Percentiles rank a stretch among this genome's conserved stretches.
Conservation (phyloP, 2,888 invertebrate genomes). For the Julus scandinavius region DNA sequence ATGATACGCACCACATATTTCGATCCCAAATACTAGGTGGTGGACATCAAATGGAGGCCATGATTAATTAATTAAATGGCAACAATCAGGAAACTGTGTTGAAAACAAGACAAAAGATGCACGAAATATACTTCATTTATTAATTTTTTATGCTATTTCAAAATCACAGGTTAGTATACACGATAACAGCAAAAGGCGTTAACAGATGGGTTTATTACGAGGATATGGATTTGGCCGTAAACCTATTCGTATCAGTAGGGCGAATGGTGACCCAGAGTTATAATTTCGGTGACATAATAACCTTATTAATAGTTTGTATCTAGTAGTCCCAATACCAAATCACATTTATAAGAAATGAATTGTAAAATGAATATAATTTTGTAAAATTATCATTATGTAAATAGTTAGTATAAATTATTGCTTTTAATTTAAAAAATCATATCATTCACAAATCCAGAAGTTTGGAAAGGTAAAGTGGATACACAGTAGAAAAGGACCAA, state of each 20-base stretch:
- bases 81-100: not conserved
- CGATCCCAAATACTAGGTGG: no score
- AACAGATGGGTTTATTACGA: not conserved
- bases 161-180: not conserved
- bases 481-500: no score
- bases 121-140: not conserved
- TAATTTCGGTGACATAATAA: not conserved
- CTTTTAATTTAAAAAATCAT: no score
- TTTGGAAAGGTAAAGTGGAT: no score
- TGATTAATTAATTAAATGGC: not conserved
- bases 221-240: not conserved
- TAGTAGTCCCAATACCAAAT: no score
- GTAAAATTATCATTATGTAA: no score
- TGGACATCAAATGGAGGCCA: not conserved
- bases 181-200: not conserved
- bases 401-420: no score
- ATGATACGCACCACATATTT: not conserved
- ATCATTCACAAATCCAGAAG: no score
- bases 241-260: not conserved
- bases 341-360: no score
- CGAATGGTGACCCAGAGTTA: not conserved
- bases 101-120: not conserved
- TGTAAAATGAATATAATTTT: no score
- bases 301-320: no score
- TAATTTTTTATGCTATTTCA: not conserved